Base-by-base conservation (phyloP, 2,113 vertebrate genomes). In the Ia io region DNA sequence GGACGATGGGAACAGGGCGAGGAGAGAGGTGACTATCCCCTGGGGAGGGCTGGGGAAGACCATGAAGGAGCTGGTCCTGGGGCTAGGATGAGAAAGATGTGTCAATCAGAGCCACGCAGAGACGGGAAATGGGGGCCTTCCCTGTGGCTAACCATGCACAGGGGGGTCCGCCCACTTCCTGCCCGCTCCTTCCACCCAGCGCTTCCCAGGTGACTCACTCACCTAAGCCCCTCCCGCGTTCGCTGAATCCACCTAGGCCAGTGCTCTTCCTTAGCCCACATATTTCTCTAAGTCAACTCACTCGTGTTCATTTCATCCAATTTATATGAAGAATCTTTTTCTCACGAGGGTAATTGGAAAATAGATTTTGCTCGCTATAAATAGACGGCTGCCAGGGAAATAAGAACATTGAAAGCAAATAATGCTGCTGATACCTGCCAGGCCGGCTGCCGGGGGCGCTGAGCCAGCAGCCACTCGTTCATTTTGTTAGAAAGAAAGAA, bases 151-250 rank as follows among this genome's bases (percentile, higher is more conserved):
- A 32, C 37, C 2, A 4, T 2, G 28, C 23, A 13, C 18, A 12
- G 3, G 53, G 30, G n/a, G 3, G 11, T 59, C 8, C 17, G 2
- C 3, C 3, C 3, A 4, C 32, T 23, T 69, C 73, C 40, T 3
- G 44, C 42, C 76, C n/a, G 37, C 18, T 4, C 44, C 40, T 3
- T 1, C 61, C 23, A 8, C 37, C 37, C 42, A 13, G 77, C 1
- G 0, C 42, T 65, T 14, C 20, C 20, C 18, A 16, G 18, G 8
- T 28, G 51, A 32, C 4, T 70, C 17, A 1, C 28, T 44, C 30
- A 14, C 2, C 0, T 1, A 59, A 69, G 35, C 5, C 28, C 18
- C 40, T 3, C 1, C 14, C 8, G 1, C 0, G 3, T 13, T 3
- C 23, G 20, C 59, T 63, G 6, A 2, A 4, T 18, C 65, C 51